Conservation (phyloP, 1,140 invertebrate genomes). For the Monomorium pharaonis region DNA sequence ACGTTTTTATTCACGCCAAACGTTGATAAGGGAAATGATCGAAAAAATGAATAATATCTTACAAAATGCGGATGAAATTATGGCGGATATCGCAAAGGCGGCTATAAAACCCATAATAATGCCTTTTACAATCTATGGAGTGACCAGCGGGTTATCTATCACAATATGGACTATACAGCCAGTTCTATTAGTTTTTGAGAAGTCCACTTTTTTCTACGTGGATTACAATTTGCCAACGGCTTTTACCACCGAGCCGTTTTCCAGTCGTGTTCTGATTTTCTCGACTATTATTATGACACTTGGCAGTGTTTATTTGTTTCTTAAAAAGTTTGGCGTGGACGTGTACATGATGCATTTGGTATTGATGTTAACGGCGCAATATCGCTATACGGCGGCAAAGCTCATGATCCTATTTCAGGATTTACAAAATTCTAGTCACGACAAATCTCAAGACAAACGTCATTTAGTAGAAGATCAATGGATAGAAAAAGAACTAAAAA, state of each 20-base stretch:
- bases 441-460: neutral
- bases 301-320: constrained; percentile 6
- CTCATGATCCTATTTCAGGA: constrained; percentile 27
- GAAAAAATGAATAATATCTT: constrained; percentile 26
- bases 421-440: neutral
- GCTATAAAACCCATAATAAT: constrained; percentile 22
- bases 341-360: constrained; percentile 68
- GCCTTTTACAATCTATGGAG: constrained; percentile 39
- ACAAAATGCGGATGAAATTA: neutral
- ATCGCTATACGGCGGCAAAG: constrained; percentile 56
- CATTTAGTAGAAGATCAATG: neutral
- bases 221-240: constrained; percentile 58
- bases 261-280: neutral
- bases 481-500: neutral
- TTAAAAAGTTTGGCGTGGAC: constrained; percentile 64
- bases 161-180: constrained; percentile 28
- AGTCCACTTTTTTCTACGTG: constrained; percentile 44
- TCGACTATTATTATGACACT: constrained; percentile 33
- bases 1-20: constrained; percentile 36
- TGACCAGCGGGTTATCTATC: neutral
- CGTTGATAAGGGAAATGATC: constrained; percentile 38
- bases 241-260: constrained; percentile 60
- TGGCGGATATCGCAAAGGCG: neutral
- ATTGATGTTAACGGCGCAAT: constrained; percentile 65
- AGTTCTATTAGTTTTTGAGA: neutral